phyloP scores from a whole-genome alignment of 2,797 vertebrate species.

The Melanitta fusca region DNA sequence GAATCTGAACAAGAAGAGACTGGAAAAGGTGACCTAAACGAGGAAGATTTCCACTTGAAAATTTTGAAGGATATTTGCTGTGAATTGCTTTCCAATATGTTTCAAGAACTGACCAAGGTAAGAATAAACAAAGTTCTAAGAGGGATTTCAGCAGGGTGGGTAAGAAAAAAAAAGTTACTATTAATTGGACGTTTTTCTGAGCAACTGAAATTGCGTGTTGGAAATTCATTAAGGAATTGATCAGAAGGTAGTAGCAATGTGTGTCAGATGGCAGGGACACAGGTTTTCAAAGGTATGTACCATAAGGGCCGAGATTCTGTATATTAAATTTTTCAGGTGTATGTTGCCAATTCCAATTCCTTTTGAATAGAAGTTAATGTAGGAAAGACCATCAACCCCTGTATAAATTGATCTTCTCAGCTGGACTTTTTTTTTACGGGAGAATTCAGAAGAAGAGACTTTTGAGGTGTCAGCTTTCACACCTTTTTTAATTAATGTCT shows the following conservation, averaged over 20 bases:
- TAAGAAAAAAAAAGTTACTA: neutral
- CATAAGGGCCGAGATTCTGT: neutral
- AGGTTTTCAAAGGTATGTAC: neutral
- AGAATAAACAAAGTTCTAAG: neutral
- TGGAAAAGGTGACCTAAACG: slow-evolving; percentile 34
- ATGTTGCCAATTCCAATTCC: neutral
- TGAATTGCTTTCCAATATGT: slow-evolving; percentile 91
- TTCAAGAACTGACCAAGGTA: slow-evolving; percentile 87
- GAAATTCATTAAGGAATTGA: neutral
- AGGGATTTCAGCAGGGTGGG: neutral
- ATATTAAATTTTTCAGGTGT: neutral
- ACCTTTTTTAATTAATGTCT: neutral
- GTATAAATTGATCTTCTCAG: neutral
- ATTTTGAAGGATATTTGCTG: slow-evolving; percentile 88
- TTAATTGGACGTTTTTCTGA: neutral
- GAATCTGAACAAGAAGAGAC: slow-evolving; percentile 54
- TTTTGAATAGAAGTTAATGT: neutral
- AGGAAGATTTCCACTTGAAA: slow-evolving; percentile 86
- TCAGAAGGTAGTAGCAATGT: neutral
- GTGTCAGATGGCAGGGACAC: neutral
- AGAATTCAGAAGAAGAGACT: neutral
- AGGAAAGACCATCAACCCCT: neutral
- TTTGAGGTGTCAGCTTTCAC: neutral
- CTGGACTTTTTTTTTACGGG: neutral
- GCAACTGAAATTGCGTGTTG: neutral